Evolutionary conservation across 2,113 vertebrate species (phyloP).

Genomic region (Sorex araneus): DNA sequence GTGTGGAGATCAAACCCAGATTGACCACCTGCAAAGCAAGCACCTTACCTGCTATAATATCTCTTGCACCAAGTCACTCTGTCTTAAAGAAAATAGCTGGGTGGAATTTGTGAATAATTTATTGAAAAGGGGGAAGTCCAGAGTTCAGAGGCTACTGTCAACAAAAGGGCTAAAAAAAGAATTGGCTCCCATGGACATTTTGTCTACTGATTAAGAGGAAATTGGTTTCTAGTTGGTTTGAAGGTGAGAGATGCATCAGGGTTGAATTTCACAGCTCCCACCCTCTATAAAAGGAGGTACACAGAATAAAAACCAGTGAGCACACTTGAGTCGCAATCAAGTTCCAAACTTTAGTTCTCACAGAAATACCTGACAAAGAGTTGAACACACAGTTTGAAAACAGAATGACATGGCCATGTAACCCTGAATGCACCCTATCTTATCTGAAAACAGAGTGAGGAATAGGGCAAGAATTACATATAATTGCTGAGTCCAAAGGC

Average conservation of each 20-base stretch:
- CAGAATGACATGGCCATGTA: too few species aligned
- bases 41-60: too few species aligned
- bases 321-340: background rate
- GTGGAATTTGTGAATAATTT: background rate
- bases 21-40: too few species aligned
- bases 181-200: background rate
- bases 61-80: too few species aligned
- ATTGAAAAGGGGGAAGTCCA: background rate
- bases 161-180: background rate
- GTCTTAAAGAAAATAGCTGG: constrained; percentile 17
- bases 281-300: background rate
- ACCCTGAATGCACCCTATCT: too few species aligned
- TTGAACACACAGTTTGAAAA: background rate
- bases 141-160: background rate
- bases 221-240: background rate
- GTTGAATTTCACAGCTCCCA: background rate
- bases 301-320: background rate
- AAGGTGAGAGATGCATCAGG: background rate
- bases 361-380: background rate
- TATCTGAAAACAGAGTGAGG: background rate
- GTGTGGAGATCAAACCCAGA: too few species aligned
- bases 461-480: constrained; percentile 5
- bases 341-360: background rate
- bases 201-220: background rate
- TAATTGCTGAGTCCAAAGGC: background rate